A percentile compares a stretch with the other conserved stretches of the same genome.
phyloP scores from a whole-genome alignment of 1,140 invertebrate species.

The Heliconius hermathena region DNA sequence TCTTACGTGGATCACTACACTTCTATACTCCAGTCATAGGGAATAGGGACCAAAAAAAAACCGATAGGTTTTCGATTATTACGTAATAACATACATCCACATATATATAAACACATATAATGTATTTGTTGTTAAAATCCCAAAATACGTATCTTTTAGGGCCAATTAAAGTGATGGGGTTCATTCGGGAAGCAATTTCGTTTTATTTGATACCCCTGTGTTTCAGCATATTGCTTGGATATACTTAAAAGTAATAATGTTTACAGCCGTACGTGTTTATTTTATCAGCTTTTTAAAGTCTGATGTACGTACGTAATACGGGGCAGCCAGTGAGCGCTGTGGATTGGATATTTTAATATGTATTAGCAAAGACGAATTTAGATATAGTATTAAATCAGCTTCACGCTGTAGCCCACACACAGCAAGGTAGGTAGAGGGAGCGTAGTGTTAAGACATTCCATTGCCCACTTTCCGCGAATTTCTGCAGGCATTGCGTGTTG shows the following conservation, averaged over 20 bases:
- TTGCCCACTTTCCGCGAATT: no score
- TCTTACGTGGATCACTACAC: no score
- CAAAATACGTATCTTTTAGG: conserved; percentile 23
- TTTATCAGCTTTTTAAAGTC: background rate
- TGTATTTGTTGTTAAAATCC: background rate
- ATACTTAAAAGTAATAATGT: conserved; percentile 9
- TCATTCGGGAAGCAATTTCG: conserved; percentile 25
- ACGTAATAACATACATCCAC: no score
- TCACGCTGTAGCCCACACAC: no score
- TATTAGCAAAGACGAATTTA: no score
- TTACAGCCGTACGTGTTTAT: background rate
- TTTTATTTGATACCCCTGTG: conserved; percentile 23
- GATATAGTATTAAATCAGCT: background rate
- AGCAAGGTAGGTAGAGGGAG: no score
- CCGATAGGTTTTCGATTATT: no score
- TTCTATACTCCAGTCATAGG: no score
- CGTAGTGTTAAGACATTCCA: no score
- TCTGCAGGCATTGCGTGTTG: no score
- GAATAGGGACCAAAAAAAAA: no score
- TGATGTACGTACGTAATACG: background rate
- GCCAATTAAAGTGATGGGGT: conserved; percentile 20
- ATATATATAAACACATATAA: no score
- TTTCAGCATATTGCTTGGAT: background rate
- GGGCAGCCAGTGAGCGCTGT: background rate
- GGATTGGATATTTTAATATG: background rate